Evolutionary conservation across 2,888 invertebrate genomes (phyloP), one percentile per base, ranked within the genome.

Genomic region (Drosophila conformis): DNA sequence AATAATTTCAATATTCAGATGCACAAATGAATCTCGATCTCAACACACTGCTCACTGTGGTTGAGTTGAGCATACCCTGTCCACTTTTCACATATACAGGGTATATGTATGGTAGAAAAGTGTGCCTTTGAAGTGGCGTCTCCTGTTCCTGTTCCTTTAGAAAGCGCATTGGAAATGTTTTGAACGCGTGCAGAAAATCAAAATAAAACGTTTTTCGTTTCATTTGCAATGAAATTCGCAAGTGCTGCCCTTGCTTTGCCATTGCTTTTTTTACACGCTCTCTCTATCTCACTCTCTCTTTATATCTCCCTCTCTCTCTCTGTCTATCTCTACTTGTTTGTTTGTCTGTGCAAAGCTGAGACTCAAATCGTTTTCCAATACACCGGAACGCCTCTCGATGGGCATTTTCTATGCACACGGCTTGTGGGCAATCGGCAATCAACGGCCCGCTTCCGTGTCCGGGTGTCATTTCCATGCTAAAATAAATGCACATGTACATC

Each of bases 191-290:
- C 87, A 68, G 87, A 84, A 86, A 86, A 87, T 89, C 85, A 86
- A 86, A 86, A 86, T 86, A 89, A 86, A 86, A 80, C 89, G 89
- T 75, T 85, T 89, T 89, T 89, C 85, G 85, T 86, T 86, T 86
- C 89, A 86, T 89, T 89, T 84, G 82, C 86, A 86, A 87, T 89
- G 85, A 87, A 86, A 86, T 88, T 87, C 82, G 84, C 82, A 86
- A 86, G 76, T 85, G 80, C 75, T 64, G 73, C 62, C 80, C 76
- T 81, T 85, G 85, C 78, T 82, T 81, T 69, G 67, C 63, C 56
- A 59, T 61, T 57, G 38, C 65, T 61, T 1, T 40, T 40, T 40
- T 1, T 21, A 21, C 40, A 40, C 35, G 0, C 38, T 40, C 38
- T 40, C 38, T 25, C 21, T 64, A 0, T 31, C 31, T 31, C 51